phyloP scores from a whole-genome alignment of 1,140 invertebrate species.

The Sinella curviseta region DNA sequence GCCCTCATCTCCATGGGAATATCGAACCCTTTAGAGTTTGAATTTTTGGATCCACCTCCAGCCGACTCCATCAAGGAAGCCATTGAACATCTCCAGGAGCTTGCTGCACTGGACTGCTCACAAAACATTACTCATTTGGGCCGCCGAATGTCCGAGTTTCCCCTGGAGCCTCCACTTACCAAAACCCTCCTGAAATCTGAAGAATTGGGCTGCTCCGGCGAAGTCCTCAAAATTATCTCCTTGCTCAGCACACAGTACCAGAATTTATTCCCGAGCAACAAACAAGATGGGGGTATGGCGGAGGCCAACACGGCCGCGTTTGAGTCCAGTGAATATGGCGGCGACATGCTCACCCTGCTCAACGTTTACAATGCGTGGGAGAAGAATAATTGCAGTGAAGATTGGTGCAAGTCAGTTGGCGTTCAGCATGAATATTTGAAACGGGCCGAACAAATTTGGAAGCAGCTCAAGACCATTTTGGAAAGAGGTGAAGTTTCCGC shows the following conservation, averaged over 20 bases:
- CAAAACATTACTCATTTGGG: constrained; percentile 91
- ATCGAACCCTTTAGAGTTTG: constrained; percentile 91
- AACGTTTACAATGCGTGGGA: constrained; percentile 99
- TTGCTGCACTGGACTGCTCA: constrained; percentile 88
- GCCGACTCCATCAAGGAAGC: constrained; percentile 98
- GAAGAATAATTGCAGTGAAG: constrained; percentile 62
- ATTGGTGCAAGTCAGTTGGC: constrained; percentile 11
- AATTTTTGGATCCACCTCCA: constrained; percentile 99
- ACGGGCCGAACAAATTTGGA: constrained; percentile 20
- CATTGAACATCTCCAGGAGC: constrained; percentile 97
- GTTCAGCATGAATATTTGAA: not conserved
- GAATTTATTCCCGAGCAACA: constrained; percentile 88
- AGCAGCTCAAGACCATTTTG: not conserved
- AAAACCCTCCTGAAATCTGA: constrained; percentile 92
- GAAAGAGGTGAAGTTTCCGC: not conserved
- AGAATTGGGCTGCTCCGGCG: constrained; percentile 83
- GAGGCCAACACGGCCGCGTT: constrained; percentile 95
- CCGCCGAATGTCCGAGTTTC: constrained; percentile 97
- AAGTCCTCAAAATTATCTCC: constrained; percentile 67
- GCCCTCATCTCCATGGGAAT: constrained; percentile 92
- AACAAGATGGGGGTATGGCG: constrained; percentile 95
- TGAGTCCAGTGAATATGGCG: constrained; percentile 90
- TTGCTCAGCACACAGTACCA: constrained; percentile 2
- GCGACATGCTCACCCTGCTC: constrained; percentile 93
- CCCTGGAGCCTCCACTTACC: constrained; percentile 83